Conservation (phyloP, 2,113 vertebrate species). For the Craseonycteris thonglongyai region DNA sequence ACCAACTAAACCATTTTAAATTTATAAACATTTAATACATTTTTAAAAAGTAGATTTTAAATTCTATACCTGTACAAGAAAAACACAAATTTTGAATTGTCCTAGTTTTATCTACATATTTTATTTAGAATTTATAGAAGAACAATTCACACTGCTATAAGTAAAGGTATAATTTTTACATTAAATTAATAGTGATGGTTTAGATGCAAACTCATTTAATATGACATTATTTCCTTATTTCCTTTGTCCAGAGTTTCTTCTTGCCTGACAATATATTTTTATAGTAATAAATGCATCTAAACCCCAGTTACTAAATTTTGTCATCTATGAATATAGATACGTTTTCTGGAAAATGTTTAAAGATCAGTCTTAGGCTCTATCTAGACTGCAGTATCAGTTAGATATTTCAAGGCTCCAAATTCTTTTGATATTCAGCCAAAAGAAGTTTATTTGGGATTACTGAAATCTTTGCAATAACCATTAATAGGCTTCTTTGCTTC, state of each 20-base stretch:
- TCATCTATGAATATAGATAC: neutral
- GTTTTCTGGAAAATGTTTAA: neutral
- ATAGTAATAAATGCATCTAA: neutral
- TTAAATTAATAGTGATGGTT: neutral
- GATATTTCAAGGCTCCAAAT: neutral
- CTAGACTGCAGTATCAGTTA: neutral
- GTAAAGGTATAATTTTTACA: neutral
- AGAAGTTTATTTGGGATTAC: neutral
- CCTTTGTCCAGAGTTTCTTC: neutral
- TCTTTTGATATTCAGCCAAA: neutral
- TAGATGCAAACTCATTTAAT: neutral
- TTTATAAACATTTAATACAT: neutral
- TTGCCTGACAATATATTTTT: neutral
- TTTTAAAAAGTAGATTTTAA: neutral
- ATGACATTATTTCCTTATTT: neutral
- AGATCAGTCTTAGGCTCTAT: neutral
- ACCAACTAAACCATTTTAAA: neutral
- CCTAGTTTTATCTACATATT: neutral
- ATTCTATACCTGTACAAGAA: neutral
- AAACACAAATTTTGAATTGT: neutral
- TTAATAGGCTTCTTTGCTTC: neutral
- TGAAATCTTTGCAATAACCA: neutral
- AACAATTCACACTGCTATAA: neutral
- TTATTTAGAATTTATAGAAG: neutral
- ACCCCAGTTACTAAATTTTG: neutral